These are phyloP conservation scores for Vulpes lagopus DNA, from an alignment of 2,113 vertebrate genomes.

Conservation along the genomic window DNA sequence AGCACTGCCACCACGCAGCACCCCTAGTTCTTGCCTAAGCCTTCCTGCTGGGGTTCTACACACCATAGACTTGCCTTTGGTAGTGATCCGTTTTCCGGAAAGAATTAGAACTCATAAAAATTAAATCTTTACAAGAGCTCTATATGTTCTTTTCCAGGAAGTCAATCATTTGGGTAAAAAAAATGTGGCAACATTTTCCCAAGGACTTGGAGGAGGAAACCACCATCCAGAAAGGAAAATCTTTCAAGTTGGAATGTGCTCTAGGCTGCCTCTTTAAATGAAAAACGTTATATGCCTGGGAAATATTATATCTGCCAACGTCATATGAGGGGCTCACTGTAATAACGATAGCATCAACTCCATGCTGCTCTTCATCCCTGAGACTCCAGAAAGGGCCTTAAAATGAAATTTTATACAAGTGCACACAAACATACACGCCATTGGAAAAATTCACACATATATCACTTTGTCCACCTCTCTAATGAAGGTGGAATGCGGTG, in stretches of 20 bases:
- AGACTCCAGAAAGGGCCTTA: conserved; percentile 61
- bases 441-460: conserved; percentile 73
- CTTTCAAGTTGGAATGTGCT: conserved; percentile 73
- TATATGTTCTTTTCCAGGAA: conserved; percentile 39
- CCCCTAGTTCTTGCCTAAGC: neutral
- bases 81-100: neutral
- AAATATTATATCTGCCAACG: conserved; percentile 72
- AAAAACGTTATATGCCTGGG: conserved; percentile 75
- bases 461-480: conserved; percentile 76
- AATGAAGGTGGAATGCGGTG: conserved; percentile 77
- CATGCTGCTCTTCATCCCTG: conserved; percentile 59
- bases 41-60: neutral
- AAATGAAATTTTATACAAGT: conserved; percentile 83
- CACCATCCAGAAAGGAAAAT: conserved; percentile 58
- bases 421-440: conserved; percentile 60
- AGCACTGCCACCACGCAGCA: neutral
- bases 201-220: conserved; percentile 64
- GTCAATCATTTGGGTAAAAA: conserved; percentile 3
- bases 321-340: conserved; percentile 43
- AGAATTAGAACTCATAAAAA: conserved; percentile 63
- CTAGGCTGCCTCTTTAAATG: conserved; percentile 67
- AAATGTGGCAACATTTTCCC: conserved; percentile 64
- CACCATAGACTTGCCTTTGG: neutral
- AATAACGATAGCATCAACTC: conserved; percentile 78
- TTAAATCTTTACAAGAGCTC: conserved; percentile 36